Conservation (phyloP, 2,888 invertebrate genomes). For the Meganola albula region DNA sequence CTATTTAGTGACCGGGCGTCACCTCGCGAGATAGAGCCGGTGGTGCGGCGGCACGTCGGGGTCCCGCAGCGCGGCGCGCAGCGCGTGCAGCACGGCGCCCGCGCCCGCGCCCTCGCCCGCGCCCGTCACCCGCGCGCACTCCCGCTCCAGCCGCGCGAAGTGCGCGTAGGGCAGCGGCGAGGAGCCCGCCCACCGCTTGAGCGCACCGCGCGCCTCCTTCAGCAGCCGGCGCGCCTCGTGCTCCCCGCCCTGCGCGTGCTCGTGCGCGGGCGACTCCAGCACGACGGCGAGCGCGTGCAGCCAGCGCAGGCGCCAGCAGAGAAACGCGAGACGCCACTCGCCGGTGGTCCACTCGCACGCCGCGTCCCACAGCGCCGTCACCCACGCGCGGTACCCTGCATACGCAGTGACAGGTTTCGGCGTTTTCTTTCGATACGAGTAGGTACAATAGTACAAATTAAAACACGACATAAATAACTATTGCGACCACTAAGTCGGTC, state of each 20-base stretch:
- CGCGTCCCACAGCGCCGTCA: slow-evolving; percentile 46
- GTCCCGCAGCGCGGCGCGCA: slow-evolving; percentile 16
- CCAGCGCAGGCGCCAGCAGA: slow-evolving; percentile 61
- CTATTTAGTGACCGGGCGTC: too few relatives aligned
- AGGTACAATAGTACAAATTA: too few relatives aligned
- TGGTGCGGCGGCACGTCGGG: slow-evolving; percentile 17
- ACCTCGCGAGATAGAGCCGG: slow-evolving; percentile 37
- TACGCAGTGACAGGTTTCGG: slow-evolving; percentile 27
- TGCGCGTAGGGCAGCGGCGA: slow-evolving; percentile 41
- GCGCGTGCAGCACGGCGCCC: slow-evolving; percentile 16
- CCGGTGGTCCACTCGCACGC: slow-evolving; percentile 33
- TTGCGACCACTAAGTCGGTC: too few relatives aligned
- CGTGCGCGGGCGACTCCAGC: slow-evolving; percentile 20
- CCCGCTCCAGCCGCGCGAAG: slow-evolving; percentile 44
- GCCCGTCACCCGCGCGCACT: slow-evolving; percentile 14
- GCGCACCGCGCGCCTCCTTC: slow-evolving; percentile 25
- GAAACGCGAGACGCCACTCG: slow-evolving; percentile 37
- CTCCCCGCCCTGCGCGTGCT: slow-evolving; percentile 30
- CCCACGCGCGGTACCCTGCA: slow-evolving; percentile 41
- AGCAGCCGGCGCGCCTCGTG: slow-evolving; percentile 1
- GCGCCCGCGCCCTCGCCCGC: slow-evolving; percentile 15
- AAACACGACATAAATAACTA: too few relatives aligned
- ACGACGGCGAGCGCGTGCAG: slow-evolving; percentile 43
- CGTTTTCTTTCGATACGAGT: too few relatives aligned
- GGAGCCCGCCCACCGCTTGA: slow-evolving; percentile 26